Evolutionary conservation across 2,888 invertebrate genomes (phyloP), one percentile per base, ranked within the genome.

Genomic region (Rotaria macrura): DNA sequence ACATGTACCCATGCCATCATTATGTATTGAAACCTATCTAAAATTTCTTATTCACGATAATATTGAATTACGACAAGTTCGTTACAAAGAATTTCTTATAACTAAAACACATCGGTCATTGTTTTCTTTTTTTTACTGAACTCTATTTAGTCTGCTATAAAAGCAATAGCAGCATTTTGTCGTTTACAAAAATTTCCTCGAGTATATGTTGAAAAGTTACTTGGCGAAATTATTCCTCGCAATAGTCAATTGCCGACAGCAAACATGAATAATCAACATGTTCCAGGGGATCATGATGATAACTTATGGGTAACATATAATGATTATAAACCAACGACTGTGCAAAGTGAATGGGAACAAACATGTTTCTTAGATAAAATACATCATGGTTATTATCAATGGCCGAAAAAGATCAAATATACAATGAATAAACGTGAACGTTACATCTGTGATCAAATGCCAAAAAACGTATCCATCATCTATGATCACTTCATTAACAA

Each of bases 321-420:
- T 72, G 65, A 65, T 65, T 65, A 65, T 34, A 17, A 65, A 65
- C 14, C 17, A 17, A 40, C 83, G 25, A 79, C 84, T 43, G 14
- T 3, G 0, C 38, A 43, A 38, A 23, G 20, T 12, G 38, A 94
- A 86, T 96, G 95, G 95, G 93, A 95, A 87, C 92, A 93, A 87
- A 92, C 93, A 0, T 93, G 93, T 89, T 94, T 93, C 89, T 92
- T 95, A 40, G 94, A 95, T 89, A 93, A 94, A 87, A 92, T 93
- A 14, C 93, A 93, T 89, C 90, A 91, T 90, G 93, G 93, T n/a
- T 92, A 92, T 89, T 92, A 92, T 88, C 89, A 89, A 23, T 93
- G 93, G 93, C 92, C 93, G 17, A 90, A 90, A 2, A 47, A 5
- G 10, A 57, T 85, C 10, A 52, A 84, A 40, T 47, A 84, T 29